Evolutionary conservation across 2,113 vertebrate genomes (phyloP), one percentile per base, ranked within the genome.

Genomic region (Lophotis ruficrista): DNA sequence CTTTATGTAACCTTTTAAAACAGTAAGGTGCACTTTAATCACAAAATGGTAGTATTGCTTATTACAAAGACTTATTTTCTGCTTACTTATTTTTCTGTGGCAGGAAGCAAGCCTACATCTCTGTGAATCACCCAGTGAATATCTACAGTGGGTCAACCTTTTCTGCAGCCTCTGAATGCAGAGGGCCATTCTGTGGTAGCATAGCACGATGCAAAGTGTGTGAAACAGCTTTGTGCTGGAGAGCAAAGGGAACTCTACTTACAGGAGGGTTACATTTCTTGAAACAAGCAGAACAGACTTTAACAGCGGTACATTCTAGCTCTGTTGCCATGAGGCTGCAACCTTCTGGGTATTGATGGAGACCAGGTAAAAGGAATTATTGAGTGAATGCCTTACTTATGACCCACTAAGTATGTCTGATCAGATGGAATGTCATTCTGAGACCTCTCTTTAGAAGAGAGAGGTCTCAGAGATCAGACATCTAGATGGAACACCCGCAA

Each of bases 251-350:
- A 76, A 4, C n/a, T 79, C n/a, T 89, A 81, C 93, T 97, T 50
- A 77, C 79, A 96, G 58, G 60, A 96, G 65, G 5, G 83, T 97
- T 76, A 89, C 6, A 0, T 95, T 98, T 51, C 87, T 96, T 83
- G 95, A 95, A 86, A 92, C 28, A n/a, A 61, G n/a, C 9, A 91
- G 93, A 82, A 95, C 89, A 33, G 89, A 93, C 17, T 62, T 93
- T 33, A 37, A 75, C 27, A 37, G 91, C 79, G 51, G 94, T 27
- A 54, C 97, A 94, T 78, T 97, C 94, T 38, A 97, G 30, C 79
- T 97, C 95, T 31, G 81, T 97, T 91, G 96, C 94, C 57, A 76
- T 93, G 83, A 96, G 97, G 58, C 69, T 76, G 87, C 93, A 98
- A 12, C 7, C n/a, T 80, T 95, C 92, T 73, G 94, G 93, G 45